Conservation (phyloP, 2,888 invertebrate species). For the Azorinus chamasolen region DNA sequence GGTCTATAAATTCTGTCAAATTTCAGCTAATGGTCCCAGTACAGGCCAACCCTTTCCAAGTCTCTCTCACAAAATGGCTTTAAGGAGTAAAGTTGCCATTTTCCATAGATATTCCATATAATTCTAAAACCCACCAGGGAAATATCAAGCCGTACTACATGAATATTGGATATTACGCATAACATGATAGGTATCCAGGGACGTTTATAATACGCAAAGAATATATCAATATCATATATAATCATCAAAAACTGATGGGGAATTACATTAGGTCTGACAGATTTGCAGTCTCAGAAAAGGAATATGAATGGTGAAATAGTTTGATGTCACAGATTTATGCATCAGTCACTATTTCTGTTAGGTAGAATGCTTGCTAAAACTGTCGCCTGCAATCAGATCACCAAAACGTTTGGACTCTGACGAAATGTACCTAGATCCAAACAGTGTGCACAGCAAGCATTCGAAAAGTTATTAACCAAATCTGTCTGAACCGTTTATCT, state of each 20-base stretch:
- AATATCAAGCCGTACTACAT: conserved; percentile 34
- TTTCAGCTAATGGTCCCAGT: too few species aligned
- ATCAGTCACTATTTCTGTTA: not conserved
- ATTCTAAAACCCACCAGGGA: conserved; percentile 22
- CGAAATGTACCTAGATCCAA: too few species aligned
- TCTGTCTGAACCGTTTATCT: too few species aligned
- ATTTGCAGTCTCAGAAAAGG: not conserved
- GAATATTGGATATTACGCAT: conserved; percentile 51
- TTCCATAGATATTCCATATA: conserved; percentile 19
- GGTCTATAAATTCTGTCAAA: too few species aligned
- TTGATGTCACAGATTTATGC: not conserved
- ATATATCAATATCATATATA: conserved; percentile 43
- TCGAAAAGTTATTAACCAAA: too few species aligned
- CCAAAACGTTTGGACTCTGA: too few species aligned
- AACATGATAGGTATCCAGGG: conserved; percentile 35
- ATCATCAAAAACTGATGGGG: conserved; percentile 49
- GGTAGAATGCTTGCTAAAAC: too few species aligned
- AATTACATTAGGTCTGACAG: conserved; percentile 2
- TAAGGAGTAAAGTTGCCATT: conserved; percentile 23
- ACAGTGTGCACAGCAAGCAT: too few species aligned
- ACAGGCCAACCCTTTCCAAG: too few species aligned
- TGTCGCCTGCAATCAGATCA: too few species aligned
- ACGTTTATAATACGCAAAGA: conserved; percentile 28
- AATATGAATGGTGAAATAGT: too few species aligned
- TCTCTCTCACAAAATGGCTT: too few species aligned